phyloP scores from a whole-genome alignment of 2,113 vertebrate species.

The Vireo altiloquus region DNA sequence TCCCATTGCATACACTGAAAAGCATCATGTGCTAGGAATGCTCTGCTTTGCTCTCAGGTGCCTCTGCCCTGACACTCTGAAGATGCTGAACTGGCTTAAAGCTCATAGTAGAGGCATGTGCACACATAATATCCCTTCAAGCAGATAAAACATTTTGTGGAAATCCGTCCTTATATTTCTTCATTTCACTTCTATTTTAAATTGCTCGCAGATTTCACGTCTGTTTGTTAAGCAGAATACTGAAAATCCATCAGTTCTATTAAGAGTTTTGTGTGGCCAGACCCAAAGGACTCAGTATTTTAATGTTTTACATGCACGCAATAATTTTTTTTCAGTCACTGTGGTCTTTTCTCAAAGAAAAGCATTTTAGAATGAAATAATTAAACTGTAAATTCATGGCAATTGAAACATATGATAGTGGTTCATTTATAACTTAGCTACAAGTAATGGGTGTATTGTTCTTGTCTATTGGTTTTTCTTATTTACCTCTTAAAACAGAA shows the following conservation, averaged over 20 bases:
- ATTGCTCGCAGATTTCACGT: fast-evolving
- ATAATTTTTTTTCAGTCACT: background rate
- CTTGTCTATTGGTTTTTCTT: background rate
- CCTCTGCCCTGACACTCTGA: background rate
- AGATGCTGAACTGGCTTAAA: background rate
- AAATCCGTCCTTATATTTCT: background rate
- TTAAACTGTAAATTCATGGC: background rate
- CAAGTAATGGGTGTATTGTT: background rate
- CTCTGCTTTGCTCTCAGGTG: background rate
- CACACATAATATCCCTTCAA: background rate
- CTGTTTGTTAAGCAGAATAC: background rate
- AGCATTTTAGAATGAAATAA: background rate
- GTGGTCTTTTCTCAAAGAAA: background rate
- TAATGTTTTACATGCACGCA: background rate
- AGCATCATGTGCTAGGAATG: background rate
- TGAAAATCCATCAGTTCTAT: background rate
- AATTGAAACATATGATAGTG: background rate
- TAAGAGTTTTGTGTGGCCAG: background rate
- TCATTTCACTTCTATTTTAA: background rate
- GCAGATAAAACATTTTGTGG: background rate
- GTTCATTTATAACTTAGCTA: background rate
- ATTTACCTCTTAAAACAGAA: conserved; percentile 10
- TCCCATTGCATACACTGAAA: background rate
- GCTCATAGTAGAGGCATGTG: fast-evolving
- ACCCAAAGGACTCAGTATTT: background rate